These are phyloP conservation scores for Lypha dubia DNA, from an alignment of 2,888 invertebrate genomes.

Conservation along the genomic window DNA sequence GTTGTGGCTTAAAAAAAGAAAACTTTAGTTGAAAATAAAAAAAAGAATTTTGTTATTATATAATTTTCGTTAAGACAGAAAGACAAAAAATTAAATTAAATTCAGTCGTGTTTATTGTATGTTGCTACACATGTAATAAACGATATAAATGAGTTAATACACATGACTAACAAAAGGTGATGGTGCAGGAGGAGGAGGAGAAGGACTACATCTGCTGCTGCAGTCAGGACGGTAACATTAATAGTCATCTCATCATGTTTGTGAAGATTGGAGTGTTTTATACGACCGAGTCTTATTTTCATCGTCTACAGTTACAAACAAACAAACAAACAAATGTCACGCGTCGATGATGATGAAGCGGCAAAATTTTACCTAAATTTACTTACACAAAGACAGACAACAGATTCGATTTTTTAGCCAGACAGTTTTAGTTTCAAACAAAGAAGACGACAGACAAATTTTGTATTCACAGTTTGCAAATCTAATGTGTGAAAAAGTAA, in stretches of 20 bases:
- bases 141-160: slow-evolving; percentile 60
- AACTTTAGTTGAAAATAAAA: slow-evolving; percentile 13
- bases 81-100: slow-evolving; percentile 52
- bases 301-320: slow-evolving; percentile 33
- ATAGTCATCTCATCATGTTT: neutral
- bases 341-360: slow-evolving; percentile 57
- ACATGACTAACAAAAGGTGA: slow-evolving; percentile 32
- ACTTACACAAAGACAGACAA: slow-evolving; percentile 5
- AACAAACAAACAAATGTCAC: slow-evolving; percentile 67
- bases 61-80: slow-evolving; percentile 57
- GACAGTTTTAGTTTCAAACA: slow-evolving; percentile 21
- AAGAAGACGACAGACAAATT: slow-evolving; percentile 34
- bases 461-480: slow-evolving; percentile 27
- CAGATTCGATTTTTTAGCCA: slow-evolving; percentile 6
- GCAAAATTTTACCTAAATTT: slow-evolving; percentile 22
- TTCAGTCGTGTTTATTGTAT: slow-evolving; percentile 60
- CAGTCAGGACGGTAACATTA: neutral
- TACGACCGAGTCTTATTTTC: slow-evolving; percentile 19
- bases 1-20: slow-evolving; percentile 17
- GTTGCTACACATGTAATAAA: slow-evolving; percentile 66
- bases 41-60: slow-evolving; percentile 45
- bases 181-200: neutral
- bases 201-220: neutral
- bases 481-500: slow-evolving; percentile 50
- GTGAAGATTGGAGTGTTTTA: slow-evolving; percentile 25